Evolutionary conservation across 2,113 vertebrate genomes (phyloP).

Genomic region (Melanocharis versteri): DNA sequence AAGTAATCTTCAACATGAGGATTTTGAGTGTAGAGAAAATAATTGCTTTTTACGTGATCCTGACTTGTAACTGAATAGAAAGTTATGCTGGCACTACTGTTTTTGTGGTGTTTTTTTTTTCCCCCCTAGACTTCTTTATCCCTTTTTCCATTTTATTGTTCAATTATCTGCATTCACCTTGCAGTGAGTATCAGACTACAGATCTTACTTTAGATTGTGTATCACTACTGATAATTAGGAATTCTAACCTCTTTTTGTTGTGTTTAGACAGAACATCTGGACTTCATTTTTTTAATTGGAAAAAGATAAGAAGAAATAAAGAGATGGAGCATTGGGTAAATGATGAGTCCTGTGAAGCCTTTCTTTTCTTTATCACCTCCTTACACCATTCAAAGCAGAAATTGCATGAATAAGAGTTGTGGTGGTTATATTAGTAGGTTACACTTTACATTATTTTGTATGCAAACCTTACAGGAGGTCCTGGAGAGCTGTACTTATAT

Average conservation of each 20-base stretch:
- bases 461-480: not conserved
- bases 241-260: not conserved
- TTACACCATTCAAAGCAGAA: not conserved
- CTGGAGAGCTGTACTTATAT: not conserved
- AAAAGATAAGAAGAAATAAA: not conserved
- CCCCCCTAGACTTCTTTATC: not conserved
- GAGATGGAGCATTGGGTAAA: not conserved
- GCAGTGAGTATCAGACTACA: not conserved
- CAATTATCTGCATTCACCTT: not conserved
- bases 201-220: not conserved
- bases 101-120: not conserved
- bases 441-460: not conserved
- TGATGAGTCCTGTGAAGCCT: not conserved
- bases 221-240: not conserved
- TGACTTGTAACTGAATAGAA: constrained; percentile 24
- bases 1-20: constrained; percentile 27
- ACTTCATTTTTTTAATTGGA: not conserved
- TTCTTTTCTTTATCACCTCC: not conserved
- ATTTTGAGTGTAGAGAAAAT: constrained; percentile 38
- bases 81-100: not conserved
- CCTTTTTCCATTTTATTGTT: not conserved
- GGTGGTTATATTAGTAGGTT: not conserved
- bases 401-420: not conserved
- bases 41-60: constrained; percentile 42
- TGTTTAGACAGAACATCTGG: not conserved